Percentiles rank a stretch among this genome's conserved stretches.
phyloP scores from a whole-genome alignment of 2,888 invertebrate genomes.

The Orthosia cruda region DNA sequence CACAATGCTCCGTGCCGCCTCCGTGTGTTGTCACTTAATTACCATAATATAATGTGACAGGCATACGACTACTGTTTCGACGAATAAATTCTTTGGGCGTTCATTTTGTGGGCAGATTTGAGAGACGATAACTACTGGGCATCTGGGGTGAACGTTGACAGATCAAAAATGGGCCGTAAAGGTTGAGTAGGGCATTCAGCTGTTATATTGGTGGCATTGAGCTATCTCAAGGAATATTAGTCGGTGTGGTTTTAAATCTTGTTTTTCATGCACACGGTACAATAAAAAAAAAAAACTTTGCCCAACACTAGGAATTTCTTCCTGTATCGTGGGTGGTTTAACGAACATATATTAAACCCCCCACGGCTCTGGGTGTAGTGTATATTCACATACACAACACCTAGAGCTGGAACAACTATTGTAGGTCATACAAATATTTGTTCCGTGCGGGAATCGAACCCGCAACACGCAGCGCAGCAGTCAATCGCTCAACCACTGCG shows the following conservation, averaged over 20 bases:
- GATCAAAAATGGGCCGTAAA: not conserved
- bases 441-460: too few relatives aligned
- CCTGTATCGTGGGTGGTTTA: too few relatives aligned
- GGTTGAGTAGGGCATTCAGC: not conserved
- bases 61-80: conserved; percentile 41
- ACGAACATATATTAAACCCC: too few relatives aligned
- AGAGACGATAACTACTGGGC: not conserved
- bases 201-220: not conserved
- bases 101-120: conserved; percentile 21
- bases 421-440: too few relatives aligned
- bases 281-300: too few relatives aligned
- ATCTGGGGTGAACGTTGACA: not conserved
- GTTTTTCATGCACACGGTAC: not conserved
- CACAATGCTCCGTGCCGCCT: conserved; percentile 40
- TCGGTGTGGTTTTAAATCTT: not conserved
- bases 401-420: too few relatives aligned
- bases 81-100: conserved; percentile 22
- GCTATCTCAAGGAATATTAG: not conserved
- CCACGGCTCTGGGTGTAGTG: too few relatives aligned
- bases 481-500: too few relatives aligned
- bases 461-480: too few relatives aligned
- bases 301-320: too few relatives aligned
- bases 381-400: too few relatives aligned
- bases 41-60: conserved; percentile 64
- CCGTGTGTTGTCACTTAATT: conserved; percentile 50